Base-by-base conservation (phyloP, 2,797 vertebrate genomes). In the Rhinichthys osculus region DNA sequence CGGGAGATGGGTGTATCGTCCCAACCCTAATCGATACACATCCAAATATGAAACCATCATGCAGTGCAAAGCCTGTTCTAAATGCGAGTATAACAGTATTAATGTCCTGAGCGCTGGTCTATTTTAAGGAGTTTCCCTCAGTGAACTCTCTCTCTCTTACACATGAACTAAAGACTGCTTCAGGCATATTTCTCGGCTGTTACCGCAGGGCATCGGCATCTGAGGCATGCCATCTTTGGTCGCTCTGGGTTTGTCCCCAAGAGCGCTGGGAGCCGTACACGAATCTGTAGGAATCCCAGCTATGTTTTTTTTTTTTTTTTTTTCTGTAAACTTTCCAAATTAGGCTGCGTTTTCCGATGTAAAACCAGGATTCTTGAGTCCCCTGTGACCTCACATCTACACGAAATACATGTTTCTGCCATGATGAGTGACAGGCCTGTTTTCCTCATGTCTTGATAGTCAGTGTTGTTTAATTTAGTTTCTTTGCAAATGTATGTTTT, bases 311-410 rank as follows among this genome's bases (percentile, higher is more conserved):
- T 91, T 81, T 72, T 70, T 70, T 35, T 85, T 74, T 87, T 66
- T 92, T 93, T 93, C 96, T 95, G 94, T 96, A 95, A 95, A 95
- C 95, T 97, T 97, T 94, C 97, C 97, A 97, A 98, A 98, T 98
- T 98, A 98, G 98, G 97, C 94, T 95, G 96, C 91, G 94, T 95
- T 97, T 94, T 94, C 95, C 87, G 87, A 93, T 91, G 91, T 93
- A 94, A 93, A 93, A 92, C 90, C 89, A 77, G 91, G 92, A 94
- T 95, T 96, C 95, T 95, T 93, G 93, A 76, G 94, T 92, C 93
- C 95, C 92, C 88, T 86, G 64, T 92, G 94, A 95, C 95, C 94
- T 91, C 85, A 89, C 90, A 90, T 90, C 90, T 85, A 85, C 90
- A 93, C 93, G 90, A 92, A 94, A 94, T 95, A 92, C 92, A 95